Evolutionary conservation across 2,113 vertebrate genomes (phyloP).

Genomic region (Heterocephalus glaber): DNA sequence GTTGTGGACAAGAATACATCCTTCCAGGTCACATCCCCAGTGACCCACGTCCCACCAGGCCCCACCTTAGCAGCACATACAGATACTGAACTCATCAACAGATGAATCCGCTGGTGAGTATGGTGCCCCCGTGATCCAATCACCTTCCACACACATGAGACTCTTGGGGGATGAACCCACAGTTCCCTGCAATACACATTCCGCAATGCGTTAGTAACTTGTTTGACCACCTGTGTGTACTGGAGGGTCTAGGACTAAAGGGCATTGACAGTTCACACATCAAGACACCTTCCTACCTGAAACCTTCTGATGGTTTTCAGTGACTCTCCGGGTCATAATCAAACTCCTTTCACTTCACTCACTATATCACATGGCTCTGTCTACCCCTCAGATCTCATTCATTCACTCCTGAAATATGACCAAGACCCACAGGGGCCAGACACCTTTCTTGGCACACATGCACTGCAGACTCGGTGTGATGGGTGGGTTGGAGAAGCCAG

Average conservation of each 20-base stretch:
- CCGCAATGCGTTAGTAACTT: not conserved
- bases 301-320: not conserved
- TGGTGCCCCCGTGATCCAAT: not conserved
- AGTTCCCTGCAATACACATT: not conserved
- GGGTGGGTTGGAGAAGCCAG: not conserved
- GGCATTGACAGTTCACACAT: not conserved
- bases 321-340: not conserved
- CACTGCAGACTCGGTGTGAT: not conserved
- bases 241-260: not conserved
- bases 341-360: not conserved
- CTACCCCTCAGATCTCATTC: not conserved
- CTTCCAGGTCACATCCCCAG: not conserved
- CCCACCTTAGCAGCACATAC: not conserved
- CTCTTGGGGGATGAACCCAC: not conserved
- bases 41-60: not conserved
- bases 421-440: not conserved
- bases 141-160: not conserved
- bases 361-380: not conserved
- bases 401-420: not conserved
- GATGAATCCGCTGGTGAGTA: not conserved
- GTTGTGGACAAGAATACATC: not conserved
- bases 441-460: not conserved
- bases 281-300: not conserved
- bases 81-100: not conserved
- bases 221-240: not conserved